Evolutionary conservation across 2,113 vertebrate genomes (phyloP), one percentile per base, ranked within the genome.

Genomic region (Gopherus flavomarginatus): DNA sequence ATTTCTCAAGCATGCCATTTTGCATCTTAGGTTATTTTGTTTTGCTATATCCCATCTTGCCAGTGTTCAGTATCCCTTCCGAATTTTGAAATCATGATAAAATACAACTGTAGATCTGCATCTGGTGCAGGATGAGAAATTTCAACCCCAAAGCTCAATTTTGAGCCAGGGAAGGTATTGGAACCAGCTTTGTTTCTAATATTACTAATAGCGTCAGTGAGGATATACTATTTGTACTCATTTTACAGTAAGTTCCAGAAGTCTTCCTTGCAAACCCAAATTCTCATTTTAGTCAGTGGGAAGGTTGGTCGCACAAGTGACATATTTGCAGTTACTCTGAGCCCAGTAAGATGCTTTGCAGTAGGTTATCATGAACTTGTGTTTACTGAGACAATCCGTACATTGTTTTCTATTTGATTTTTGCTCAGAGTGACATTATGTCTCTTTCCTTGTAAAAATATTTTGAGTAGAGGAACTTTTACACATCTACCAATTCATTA

Each of bases 401-500:
- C 6, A 0, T 1, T 59, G 16, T 14, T 90, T 93, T 83, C 69
- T 86, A 24, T 87, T 94, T 56, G 22, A 62, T 27, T 81, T 62
- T 72, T 4, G 1, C 42, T 44, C 21, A 77, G 93, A 82, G 11
- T 16, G 9, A 1, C 3, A 0, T 38, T 42, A 47, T 17, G 22
- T 21, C 24, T 83, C 7, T 47, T 59, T 62, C n/a, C 7, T 31
- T 21, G 56, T 21, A 35, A 75, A 89, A 86, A 50, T 21, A 27
- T 27, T 47, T 65, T 88, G 49, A 62, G 52, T 57, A 42, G 24
- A 81, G 3, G 75, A 69, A 24, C 2, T 7, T 94, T 13, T 19
- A 50, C 0, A 0, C 0, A 0, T 81, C 35, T 2, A 27, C 1
- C 0, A 4, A 85, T 5, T 6, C 82, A 19, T 42, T 26, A 19